Evolutionary conservation across 2,888 invertebrate species (phyloP), one percentile per base, ranked within the genome.

Genomic region (Standfussiana lucernea): DNA sequence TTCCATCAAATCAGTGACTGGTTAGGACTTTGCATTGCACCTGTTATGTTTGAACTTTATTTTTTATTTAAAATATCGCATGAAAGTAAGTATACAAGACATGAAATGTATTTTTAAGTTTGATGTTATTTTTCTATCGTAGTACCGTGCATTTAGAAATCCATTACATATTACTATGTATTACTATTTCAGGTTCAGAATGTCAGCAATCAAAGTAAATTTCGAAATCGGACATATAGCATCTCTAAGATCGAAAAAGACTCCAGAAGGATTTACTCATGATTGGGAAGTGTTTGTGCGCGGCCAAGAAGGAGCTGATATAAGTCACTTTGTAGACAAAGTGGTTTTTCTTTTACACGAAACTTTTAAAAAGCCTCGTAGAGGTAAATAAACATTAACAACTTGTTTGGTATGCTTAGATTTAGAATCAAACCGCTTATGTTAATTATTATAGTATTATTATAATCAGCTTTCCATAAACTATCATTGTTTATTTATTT

Each of bases 221-320:
- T 97, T 99, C 92, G 99, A 99, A 97, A 98, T 99, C 94, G 99
- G 99, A 86, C 99, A 99, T 95, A 97, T 98, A 95, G 99, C 99
- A 86, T 97, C 98, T 82, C 94, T 99, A 88, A 98, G 98, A 91
- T 97, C 98, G 73, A 98, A 98, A 93, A 97, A 97, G 89, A 99
- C 99, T 24, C 97, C 98, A 37, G 98, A 99, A 93, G 99, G 99
- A 67, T 99, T 98, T 93, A 99, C 99, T 88, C 99, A 99, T 96
- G 99, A 99, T 94, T 99, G 99, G 99, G 98, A 99, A 94, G 98
- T 99, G 73, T 99, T 98, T 96, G 99, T 99, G 37, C 97, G 98
- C 91, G 99, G 99, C 74, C 97, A 98, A 86, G 99, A 99, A 92
- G 98, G 98, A 88, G 98, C 98, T 86, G 98, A 98, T 92, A 98